These are phyloP conservation scores for Parnassius apollo DNA, from an alignment of 2,888 invertebrate genomes.

Conservation along the genomic window DNA sequence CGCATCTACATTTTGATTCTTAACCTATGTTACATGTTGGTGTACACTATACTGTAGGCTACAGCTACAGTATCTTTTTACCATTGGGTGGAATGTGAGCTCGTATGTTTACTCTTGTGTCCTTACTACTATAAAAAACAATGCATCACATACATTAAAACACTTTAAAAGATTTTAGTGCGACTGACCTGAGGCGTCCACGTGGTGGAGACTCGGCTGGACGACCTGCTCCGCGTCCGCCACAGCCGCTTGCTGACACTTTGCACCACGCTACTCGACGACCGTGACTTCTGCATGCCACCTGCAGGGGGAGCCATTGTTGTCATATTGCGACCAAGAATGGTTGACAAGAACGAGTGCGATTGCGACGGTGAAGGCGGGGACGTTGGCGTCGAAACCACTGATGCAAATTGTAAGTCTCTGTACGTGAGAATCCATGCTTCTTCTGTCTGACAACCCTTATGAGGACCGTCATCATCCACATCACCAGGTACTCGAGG, in stretches of 20 bases:
- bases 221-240: conserved; percentile 91
- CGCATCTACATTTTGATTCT: too few species aligned
- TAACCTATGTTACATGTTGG: too few species aligned
- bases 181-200: conserved; percentile 94
- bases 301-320: conserved; percentile 74
- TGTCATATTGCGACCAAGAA: conserved; percentile 61
- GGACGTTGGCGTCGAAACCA: conserved; percentile 73
- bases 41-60: too few species aligned
- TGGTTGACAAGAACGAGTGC: conserved; percentile 66
- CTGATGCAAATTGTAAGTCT: conserved; percentile 60
- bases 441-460: conserved; percentile 89
- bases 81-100: too few species aligned
- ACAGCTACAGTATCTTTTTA: too few species aligned
- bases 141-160: background rate
- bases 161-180: conserved; percentile 41
- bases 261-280: conserved; percentile 92
- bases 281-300: conserved; percentile 95
- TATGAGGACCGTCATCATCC: conserved; percentile 88
- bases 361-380: conserved; percentile 76
- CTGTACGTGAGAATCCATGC: conserved; percentile 84
- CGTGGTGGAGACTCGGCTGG: conserved; percentile 83
- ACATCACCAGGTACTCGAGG: conserved; percentile 88
- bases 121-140: too few species aligned
- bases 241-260: conserved; percentile 92
- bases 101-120: too few species aligned